These are phyloP conservation scores for Aeoliscus strigatus DNA, from an alignment of 2,797 vertebrate genomes.

Conservation along the genomic window DNA sequence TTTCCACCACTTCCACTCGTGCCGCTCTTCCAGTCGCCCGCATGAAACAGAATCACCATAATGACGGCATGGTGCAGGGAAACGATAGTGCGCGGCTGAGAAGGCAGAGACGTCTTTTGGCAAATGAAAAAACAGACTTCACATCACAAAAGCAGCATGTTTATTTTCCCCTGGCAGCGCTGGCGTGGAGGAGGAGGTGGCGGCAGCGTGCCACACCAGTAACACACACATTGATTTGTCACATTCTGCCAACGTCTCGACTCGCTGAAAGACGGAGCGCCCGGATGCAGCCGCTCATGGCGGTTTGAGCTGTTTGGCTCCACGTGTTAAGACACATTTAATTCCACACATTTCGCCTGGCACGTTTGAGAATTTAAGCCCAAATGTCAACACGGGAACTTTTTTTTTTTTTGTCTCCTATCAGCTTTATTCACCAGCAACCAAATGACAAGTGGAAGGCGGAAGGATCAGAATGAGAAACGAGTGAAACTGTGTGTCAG, in stretches of 20 bases:
- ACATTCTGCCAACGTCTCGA: constrained; percentile 1
- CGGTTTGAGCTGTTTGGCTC: neutral
- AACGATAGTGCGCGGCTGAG: constrained; percentile 9
- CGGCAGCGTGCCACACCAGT: constrained; percentile 11
- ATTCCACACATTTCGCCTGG: too few species aligned
- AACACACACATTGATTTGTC: constrained; percentile 8
- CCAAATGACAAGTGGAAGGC: too few species aligned
- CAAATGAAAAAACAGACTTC: constrained; percentile 1
- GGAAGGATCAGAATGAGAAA: too few species aligned
- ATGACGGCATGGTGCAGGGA: constrained; percentile 40
- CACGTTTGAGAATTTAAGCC: too few species aligned
- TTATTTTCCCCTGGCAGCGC: constrained; percentile 1
- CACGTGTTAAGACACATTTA: too few species aligned
- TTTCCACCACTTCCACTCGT: constrained; percentile 47
- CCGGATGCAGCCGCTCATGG: neutral
- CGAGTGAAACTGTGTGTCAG: too few species aligned
- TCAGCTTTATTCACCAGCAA: too few species aligned
- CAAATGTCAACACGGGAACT: too few species aligned
- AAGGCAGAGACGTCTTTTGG: constrained; percentile 19
- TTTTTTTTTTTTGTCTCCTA: too few species aligned
- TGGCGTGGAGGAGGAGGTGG: constrained; percentile 7
- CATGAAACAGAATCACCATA: constrained; percentile 44
- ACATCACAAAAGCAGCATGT: neutral
- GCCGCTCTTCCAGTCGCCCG: constrained; percentile 34
- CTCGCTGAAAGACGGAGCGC: constrained; percentile 7